Base-by-base conservation (phyloP, 2,113 vertebrate genomes). In the Varanus salvator region DNA sequence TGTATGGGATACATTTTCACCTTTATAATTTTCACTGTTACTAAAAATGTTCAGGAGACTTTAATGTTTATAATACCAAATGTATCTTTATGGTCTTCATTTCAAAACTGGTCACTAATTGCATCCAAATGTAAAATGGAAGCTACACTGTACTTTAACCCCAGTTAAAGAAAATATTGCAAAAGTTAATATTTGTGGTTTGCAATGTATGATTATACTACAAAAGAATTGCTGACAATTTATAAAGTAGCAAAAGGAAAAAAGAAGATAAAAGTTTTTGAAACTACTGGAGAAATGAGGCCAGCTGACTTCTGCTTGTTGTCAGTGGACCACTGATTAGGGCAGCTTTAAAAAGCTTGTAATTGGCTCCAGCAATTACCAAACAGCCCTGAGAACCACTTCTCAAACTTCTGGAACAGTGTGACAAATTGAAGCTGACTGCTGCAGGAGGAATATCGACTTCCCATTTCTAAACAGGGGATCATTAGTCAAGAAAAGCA, bases 401-500 rank as follows among this genome's bases (percentile, higher is more conserved):
- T 93, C 93, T 95, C 95, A 95, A 89, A 96, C 96, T 94, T 91
- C 68, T 94, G 93, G 96, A 97, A 96, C 97, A 89, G 94, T 66
- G 96, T 97, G 98, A 98, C 98, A 98, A 98, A 98, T 99, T 96
- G 97, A 92, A 98, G 97, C 97, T 96, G 98, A 98, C 97, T 97
- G 97, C 96, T 95, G 96, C 96, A 96, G 94, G 90, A 97, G 97
- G 96, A 95, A 96, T 98, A 99, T 99, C 92, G 98, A 99, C 98
- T 97, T 98, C 97, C 97, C 96, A 95, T 97, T 98, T 97, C 97
- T 95, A 96, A 96, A 97, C 97, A 95, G 95, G 94, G 96, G 84
- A 97, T 98, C 98, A 98, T 99, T 98, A 98, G 97, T 99, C 98
- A 98, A 97, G 98, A 97, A 97, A 98, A 98, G 98, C 98, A 97